These are phyloP conservation scores for Harmothoe impar DNA, from an alignment of 2,888 invertebrate species.

Conservation along the genomic window DNA sequence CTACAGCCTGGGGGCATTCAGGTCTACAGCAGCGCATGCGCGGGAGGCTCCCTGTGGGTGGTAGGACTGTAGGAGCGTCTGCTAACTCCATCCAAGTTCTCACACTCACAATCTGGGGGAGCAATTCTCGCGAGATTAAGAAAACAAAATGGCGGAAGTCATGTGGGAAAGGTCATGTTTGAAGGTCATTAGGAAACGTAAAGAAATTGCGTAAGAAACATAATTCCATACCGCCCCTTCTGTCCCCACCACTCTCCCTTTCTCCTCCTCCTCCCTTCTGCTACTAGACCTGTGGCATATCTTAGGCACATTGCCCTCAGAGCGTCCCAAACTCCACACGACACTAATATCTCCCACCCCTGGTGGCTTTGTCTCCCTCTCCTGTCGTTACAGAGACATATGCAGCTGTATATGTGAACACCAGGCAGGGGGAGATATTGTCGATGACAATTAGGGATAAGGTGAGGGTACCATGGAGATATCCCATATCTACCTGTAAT, in stretches of 20 bases:
- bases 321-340: not conserved
- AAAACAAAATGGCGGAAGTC: not conserved
- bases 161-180: not conserved
- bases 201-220: too few species aligned
- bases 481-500: not conserved
- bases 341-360: not conserved
- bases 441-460: slow-evolving; percentile 13
- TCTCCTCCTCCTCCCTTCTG: too few species aligned
- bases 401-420: not conserved
- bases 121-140: not conserved
- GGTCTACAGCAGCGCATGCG: not conserved
- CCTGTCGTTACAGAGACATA: not conserved
- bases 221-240: too few species aligned
- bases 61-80: too few species aligned
- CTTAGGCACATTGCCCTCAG: too few species aligned
- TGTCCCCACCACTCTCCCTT: too few species aligned
- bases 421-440: not conserved
- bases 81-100: too few species aligned
- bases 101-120: not conserved
- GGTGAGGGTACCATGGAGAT: not conserved
- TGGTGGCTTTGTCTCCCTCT: not conserved
- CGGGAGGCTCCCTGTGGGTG: too few species aligned
- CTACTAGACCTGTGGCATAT: too few species aligned
- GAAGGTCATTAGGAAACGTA: too few species aligned
- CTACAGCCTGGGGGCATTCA: not conserved